A percentile compares a stretch with the other conserved stretches of the same genome.
These are phyloP conservation scores for Protomyctophum bolini DNA, from an alignment of 2,113 vertebrate species.

Conservation along the genomic window DNA sequence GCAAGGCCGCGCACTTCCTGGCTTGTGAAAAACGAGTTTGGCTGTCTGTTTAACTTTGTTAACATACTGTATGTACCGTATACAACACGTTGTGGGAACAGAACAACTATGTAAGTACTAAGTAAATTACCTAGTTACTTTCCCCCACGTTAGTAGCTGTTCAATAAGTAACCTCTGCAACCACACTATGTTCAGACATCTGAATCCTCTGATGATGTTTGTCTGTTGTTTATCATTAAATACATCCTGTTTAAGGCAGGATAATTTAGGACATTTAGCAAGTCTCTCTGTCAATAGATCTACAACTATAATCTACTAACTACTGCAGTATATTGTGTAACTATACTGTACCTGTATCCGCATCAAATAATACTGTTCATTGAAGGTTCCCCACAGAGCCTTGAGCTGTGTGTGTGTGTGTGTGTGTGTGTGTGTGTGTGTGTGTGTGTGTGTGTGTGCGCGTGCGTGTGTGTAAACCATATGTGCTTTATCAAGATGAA, in stretches of 20 bases:
- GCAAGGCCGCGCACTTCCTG: too few species aligned
- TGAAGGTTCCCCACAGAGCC: background rate
- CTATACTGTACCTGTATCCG: background rate
- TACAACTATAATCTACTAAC: background rate
- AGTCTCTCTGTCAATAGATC: background rate
- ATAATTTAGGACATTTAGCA: background rate
- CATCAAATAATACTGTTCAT: too few species aligned
- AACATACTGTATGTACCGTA: too few species aligned
- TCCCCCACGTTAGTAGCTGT: too few species aligned
- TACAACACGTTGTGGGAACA: too few species aligned
- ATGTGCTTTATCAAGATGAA: conserved; percentile 50
- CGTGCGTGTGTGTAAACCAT: conserved; percentile 25
- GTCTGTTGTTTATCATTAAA: conserved; percentile 30
- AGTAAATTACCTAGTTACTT: too few species aligned
- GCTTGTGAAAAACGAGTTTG: too few species aligned
- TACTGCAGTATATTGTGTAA: background rate
- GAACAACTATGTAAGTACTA: too few species aligned
- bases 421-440: background rate
- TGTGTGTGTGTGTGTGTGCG: conserved; percentile 5
- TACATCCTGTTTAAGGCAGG: conserved; percentile 23
- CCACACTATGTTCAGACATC: conserved; percentile 35
- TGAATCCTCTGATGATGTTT: conserved; percentile 27
- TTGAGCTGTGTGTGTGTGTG: conserved; percentile 1
- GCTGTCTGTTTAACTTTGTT: too few species aligned
- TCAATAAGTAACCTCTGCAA: conserved; percentile 35